These are phyloP conservation scores for Balaeniceps rex DNA, from an alignment of 2,113 vertebrate species.

Conservation along the genomic window DNA sequence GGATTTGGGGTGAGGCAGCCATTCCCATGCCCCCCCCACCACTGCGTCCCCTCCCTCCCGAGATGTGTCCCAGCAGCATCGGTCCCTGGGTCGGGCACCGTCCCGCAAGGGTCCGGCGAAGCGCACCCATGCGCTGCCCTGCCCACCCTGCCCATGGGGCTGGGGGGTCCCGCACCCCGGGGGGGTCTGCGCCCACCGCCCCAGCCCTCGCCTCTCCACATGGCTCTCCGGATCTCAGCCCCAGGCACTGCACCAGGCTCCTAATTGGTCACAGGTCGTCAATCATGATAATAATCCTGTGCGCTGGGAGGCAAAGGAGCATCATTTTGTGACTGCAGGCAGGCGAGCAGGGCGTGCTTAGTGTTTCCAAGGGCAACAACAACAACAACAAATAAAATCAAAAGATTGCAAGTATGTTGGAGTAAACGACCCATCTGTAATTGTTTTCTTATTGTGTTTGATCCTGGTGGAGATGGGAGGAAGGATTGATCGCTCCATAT, in stretches of 20 bases:
- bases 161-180: not conserved
- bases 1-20: not conserved
- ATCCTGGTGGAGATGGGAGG: not conserved
- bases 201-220: conserved; percentile 30
- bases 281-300: conserved; percentile 17
- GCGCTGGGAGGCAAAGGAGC: conserved; percentile 31
- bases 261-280: conserved; percentile 46
- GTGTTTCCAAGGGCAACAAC: conserved; percentile 37
- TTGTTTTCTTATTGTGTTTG: not conserved
- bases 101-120: not conserved
- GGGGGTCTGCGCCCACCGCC: not conserved
- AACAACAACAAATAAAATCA: not conserved
- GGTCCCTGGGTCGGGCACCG: rapidly evolving
- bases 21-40: rapidly evolving
- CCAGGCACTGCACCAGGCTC: conserved; percentile 47
- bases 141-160: not conserved
- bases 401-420: not conserved
- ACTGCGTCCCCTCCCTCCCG: rapidly evolving
- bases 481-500: not conserved
- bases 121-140: not conserved
- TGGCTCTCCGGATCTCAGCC: conserved; percentile 46
- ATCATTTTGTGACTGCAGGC: not conserved
- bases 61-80: not conserved
- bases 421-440: not conserved
- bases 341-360: conserved; percentile 40